Evolutionary conservation across 2,113 vertebrate species (phyloP), one percentile per base, ranked within the genome.

Genomic region (Apaloderma vittatum): DNA sequence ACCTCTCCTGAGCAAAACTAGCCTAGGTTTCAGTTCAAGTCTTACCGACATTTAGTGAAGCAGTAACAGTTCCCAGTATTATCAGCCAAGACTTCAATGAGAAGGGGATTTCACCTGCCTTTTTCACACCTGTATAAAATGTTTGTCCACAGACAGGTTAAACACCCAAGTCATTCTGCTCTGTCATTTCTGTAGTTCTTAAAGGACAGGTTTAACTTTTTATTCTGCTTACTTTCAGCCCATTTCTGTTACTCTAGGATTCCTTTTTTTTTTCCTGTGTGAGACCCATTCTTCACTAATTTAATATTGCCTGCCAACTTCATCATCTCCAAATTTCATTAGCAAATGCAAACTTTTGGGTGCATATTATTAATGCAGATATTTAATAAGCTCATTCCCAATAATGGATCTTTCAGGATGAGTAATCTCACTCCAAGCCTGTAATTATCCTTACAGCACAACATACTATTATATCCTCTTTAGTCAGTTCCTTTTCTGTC

Each of bases 401-500:
- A 26, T 78, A 91, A 87, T 65, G 91, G 55, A 80, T 94, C 86
- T 94, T 91, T 96, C 51, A 78, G 61, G 54, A 65, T 72, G n/a
- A 55, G n/a, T 91, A 96, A 88, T 95, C 66, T 93, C n/a, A 77
- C 74, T 89, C 62, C n/a, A 88, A 96, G 36, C 24, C 77, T 90
- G 30, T 94, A 96, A 97, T 96, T 93, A 96, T 37, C 74, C 83
- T 93, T 54, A 51, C 15, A 95, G 84, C 48, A 87, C 40, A 97
- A 87, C 73, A 61, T 78, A 74, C 32, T 87, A 93, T 97, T 95
- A 79, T 49, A 88, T 79, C 40, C 10, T 94, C 83, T 88, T 93
- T 54, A 94, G 72, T 96, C 77, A 90, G 58, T 82, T 96, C 62
- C n/a, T 90, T 72, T 91, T 66, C 62, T 93, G 87, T 95, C 76